These are phyloP conservation scores for Microctonus brassicae DNA, from an alignment of 2,888 invertebrate species.

Conservation along the genomic window DNA sequence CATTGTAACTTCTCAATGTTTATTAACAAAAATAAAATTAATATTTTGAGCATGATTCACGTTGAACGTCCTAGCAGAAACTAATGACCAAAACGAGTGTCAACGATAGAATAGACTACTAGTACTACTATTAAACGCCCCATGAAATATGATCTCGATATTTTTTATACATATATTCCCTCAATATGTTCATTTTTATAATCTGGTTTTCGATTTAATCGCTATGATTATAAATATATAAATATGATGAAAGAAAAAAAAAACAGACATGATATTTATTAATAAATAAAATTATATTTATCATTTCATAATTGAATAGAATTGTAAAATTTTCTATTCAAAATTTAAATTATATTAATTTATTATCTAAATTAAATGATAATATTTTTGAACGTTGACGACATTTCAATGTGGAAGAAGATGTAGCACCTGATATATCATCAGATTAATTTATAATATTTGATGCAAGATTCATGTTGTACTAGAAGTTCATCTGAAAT, in stretches of 20 bases:
- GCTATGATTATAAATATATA: neutral
- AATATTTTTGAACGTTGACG: neutral
- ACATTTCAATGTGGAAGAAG: neutral
- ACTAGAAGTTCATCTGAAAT: too few species aligned
- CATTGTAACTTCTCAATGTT: neutral
- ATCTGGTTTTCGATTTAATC: neutral
- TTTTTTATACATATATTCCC: neutral
- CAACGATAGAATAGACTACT: neutral
- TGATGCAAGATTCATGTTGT: too few species aligned
- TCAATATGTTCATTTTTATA: neutral
- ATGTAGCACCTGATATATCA: neutral
- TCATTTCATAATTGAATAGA: too few species aligned
- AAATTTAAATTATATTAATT: too few species aligned
- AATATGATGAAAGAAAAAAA: neutral
- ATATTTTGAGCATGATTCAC: conserved; percentile 26
- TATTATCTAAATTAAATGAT: too few species aligned
- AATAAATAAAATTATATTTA: too few species aligned
- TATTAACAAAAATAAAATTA: conserved; percentile 3
- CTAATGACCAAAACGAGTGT: neutral
- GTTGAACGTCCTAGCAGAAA: conserved; percentile 1
- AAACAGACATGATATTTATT: neutral
- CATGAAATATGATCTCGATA: conserved; percentile 21
- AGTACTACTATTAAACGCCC: conserved; percentile 8
- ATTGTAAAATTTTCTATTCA: too few species aligned
- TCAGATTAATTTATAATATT: too few species aligned